Conservation (phyloP, 2,113 vertebrate genomes). For the Triplophysa tibetana region DNA sequence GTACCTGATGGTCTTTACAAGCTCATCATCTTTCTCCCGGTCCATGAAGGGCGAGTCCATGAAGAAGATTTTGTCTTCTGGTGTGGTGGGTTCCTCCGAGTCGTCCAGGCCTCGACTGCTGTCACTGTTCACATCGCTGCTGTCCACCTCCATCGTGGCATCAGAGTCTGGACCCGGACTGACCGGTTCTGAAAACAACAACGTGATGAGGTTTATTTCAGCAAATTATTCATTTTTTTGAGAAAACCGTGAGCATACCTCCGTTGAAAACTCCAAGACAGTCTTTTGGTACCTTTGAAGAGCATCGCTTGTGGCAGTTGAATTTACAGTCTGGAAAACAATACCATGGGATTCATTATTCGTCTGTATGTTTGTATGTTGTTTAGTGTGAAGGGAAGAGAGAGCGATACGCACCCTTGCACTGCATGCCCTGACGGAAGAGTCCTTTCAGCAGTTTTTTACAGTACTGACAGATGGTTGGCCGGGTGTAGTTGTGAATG, state of each 20-base stretch:
- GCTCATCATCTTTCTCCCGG: conserved; percentile 90
- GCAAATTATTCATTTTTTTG: background rate
- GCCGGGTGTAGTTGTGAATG: conserved; percentile 95
- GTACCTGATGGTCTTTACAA: conserved; percentile 93
- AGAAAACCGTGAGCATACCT: conserved; percentile 71
- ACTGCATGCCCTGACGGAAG: conserved; percentile 98
- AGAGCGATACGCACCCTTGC: conserved; percentile 81
- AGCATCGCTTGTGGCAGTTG: conserved; percentile 96
- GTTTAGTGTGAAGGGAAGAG: background rate
- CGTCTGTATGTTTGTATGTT: too few relatives aligned
- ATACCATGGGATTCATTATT: background rate
- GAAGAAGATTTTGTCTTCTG: conserved; percentile 94
- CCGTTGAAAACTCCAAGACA: conserved; percentile 95
- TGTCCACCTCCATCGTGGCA: conserved; percentile 96
- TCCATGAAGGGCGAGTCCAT: conserved; percentile 89
- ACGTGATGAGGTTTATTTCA: background rate
- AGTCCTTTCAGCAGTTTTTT: conserved; percentile 95
- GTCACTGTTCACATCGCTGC: conserved; percentile 83
- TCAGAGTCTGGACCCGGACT: conserved; percentile 89
- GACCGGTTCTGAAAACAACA: conserved; percentile 79
- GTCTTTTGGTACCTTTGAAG: conserved; percentile 94
- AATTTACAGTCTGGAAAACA: conserved; percentile 88
- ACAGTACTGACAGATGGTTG: conserved; percentile 98
- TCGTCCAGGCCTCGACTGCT: conserved; percentile 85
- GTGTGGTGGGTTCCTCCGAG: conserved; percentile 87